Evolutionary conservation across 2,797 vertebrate species (phyloP).

Genomic region (Lagodon rhomboides): DNA sequence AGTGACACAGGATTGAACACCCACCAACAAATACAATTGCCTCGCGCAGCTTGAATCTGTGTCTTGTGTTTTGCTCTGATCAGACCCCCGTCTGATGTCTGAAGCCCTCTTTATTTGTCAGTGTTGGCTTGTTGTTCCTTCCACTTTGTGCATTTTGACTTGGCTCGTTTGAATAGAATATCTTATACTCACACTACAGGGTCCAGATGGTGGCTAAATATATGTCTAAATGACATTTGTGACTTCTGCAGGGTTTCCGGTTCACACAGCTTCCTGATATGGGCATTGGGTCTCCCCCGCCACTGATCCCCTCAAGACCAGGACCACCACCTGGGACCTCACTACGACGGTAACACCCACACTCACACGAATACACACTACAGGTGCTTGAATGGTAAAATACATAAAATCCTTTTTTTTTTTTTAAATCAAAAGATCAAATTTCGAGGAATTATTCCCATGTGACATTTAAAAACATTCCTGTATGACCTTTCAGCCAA

Average conservation of each 20-base stretch:
- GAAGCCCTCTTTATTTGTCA: neutral
- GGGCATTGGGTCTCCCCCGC: slow-evolving; percentile 95
- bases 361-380: slow-evolving; percentile 10
- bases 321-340: slow-evolving; percentile 93
- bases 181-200: neutral
- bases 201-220: neutral
- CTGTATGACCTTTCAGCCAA: neutral
- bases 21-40: slow-evolving; percentile 26
- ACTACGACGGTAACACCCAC: slow-evolving; percentile 89
- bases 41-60: neutral
- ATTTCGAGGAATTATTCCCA: neutral
- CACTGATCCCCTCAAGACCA: slow-evolving; percentile 94
- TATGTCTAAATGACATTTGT: slow-evolving; percentile 21
- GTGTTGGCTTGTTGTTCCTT: neutral
- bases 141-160: neutral
- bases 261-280: slow-evolving; percentile 99
- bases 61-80: slow-evolving; percentile 6
- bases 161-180: neutral
- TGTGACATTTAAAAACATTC: slow-evolving; percentile 3
- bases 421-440: neutral
- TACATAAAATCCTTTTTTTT: no score
- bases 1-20: slow-evolving; percentile 22
- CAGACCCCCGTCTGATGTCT: slow-evolving; percentile 21
- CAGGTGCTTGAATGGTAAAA: neutral
- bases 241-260: slow-evolving; percentile 90